Base-by-base conservation (phyloP, 1,140 invertebrate genomes). In the Paramacrobiotus metropolitanus region DNA sequence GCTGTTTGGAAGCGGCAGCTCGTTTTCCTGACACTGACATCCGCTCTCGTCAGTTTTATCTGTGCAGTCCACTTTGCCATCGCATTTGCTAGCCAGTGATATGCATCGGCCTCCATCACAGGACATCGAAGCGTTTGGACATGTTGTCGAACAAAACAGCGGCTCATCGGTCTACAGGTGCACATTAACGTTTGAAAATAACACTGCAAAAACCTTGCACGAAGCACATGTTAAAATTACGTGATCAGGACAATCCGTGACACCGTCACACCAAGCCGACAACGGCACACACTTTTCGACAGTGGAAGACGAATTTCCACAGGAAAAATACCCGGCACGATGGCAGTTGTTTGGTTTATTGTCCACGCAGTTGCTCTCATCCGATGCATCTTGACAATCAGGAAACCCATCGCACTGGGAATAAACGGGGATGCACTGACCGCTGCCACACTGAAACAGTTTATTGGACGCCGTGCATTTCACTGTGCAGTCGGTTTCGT, bases 251-350 rank as follows among this genome's bases (percentile, higher is more conserved):
- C 48, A 55, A 24, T 55, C 48, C 15, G 48, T 20, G 24, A 55
- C 0, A 20, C 24, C 15, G 24, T 55, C 48, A 24, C 48, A 55
- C 48, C 48, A 55, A 24, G 15, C 24, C 0, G 48, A 20, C 15
- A 55, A 9, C 15, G 48, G 48, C 28, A 55, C 48, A 55, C 48
- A 40, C n/a, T n/a, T n/a, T 40, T 40, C 34, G 48, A 55, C 48
- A 55, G 15, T 9, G 15, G 48, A 9, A 55, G 15, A 55, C 48
- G 24, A 24, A 15, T 9, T 15, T 55, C 48, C 48, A 28, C 48
- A 55, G 15, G 48, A 55, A 24, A 55, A 55, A 4, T 15, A 28
- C 15, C 24, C 48, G 15, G 4, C 28, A 9, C 48, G 34, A 40
- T 40, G 9, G 34, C 34, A 40, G 34, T 9, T n/a, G n/a, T 40